Base-by-base conservation (phyloP, 2,113 vertebrate genomes). In the Leucopsar rothschildi region DNA sequence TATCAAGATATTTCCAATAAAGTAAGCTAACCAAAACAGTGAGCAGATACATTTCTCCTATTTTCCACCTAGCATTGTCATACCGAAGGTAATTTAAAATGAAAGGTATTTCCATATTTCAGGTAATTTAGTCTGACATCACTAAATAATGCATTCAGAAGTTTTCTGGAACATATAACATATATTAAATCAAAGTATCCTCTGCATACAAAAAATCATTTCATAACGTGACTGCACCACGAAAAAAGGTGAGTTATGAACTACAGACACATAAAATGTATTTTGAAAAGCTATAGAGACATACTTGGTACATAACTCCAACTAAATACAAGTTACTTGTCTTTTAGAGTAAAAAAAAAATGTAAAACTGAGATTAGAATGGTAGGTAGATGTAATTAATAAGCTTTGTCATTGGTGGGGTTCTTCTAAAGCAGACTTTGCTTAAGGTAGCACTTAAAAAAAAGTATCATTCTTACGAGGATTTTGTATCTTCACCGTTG, bases 401-500 rank as follows among this genome's bases (percentile, higher is more conserved):
- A 70, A 57, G 33, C 2, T 65, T 61, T 49, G 53, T 42, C 12
- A 29, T 28, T 25, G 17, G 5, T 66, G 11, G 7, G 6, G 6
- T 3, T 65, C 15, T 87, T 83, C 61, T 52, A 80, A 52, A 56
- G 50, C 12, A 77, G 75, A 79, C 12, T 82, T 79, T 80, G 90
- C 25, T 69, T 52, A 40, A 8, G 6, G 49, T 13, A 78, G 53
- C 16, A 68, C 27, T 93, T 82, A 64, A 69, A 92, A 88, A 56
- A 0, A 1, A 6, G 1, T 28, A 39, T 71, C 52, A 60, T 97
- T 98, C 99, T 99, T 98, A 99, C 99, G 99, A 96, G 99, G 99
- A 97, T 99, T 99, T 97, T 99, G 98, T 95, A 99, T 99, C 98
- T 99, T 99, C 95, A 99, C 98, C 22, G 98, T 97, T 94, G 99